phyloP scores from a whole-genome alignment of 2,888 invertebrate genomes.

The Aporophyla nigra region DNA sequence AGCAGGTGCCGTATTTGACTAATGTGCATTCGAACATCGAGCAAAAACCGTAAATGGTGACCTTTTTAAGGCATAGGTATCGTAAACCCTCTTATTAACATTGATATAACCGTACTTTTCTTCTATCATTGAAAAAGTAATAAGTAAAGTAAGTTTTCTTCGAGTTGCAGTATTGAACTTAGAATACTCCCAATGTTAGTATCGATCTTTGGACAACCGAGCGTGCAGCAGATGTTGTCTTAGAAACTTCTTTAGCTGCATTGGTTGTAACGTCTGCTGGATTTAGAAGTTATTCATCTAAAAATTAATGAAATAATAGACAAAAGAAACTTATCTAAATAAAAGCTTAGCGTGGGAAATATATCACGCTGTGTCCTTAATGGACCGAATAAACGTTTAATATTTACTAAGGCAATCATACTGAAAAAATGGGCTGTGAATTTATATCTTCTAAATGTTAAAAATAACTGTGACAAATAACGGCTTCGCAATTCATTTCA shows the following conservation, averaged over 20 bases:
- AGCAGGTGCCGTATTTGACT: conserved; percentile 4
- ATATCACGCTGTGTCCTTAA: not conserved
- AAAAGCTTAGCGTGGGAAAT: not conserved
- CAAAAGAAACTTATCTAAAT: not conserved
- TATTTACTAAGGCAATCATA: not conserved
- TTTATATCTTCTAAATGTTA: conserved; percentile 3
- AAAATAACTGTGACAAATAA: conserved; percentile 25
- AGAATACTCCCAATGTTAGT: not conserved
- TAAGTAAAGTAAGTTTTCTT: not conserved
- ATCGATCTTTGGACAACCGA: conserved; percentile 8
- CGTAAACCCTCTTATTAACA: not conserved
- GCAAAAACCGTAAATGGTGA: not conserved
- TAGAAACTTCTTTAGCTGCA: not conserved
- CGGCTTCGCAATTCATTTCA: conserved; percentile 31
- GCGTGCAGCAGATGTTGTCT: conserved; percentile 22
- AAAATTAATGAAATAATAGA: not conserved
- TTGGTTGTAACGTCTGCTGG: not conserved
- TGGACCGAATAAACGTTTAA: not conserved
- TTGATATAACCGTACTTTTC: not conserved
- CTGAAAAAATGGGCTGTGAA: conserved; percentile 9
- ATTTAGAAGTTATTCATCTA: not conserved
- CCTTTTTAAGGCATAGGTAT: not conserved
- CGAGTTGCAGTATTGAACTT: conserved; percentile 20
- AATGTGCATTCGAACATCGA: conserved; percentile 17
- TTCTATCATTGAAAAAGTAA: not conserved